Base-by-base conservation (phyloP, 2,797 vertebrate species). In the Xenops minutus region DNA sequence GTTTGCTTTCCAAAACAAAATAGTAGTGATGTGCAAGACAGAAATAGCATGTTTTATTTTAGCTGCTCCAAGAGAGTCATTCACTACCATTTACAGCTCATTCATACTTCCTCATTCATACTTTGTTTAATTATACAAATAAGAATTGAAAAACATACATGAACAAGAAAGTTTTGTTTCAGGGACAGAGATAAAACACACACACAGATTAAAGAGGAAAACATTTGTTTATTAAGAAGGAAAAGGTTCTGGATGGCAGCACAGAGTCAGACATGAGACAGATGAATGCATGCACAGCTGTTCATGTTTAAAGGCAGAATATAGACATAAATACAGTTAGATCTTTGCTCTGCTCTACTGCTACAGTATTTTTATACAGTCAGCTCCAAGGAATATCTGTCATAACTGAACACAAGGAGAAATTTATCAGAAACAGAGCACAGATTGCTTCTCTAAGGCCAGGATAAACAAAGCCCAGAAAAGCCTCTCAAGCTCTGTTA, bases 401-500 rank as follows among this genome's bases (percentile, higher is more conserved):
- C 96, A 96, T 96, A 97, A 96, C 94, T 95, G 91, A 97, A 92
- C 81, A 97, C 89, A 93, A 96, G 89, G 48, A 91, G 81, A 97
- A 97, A 96, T 95, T 95, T 97, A 97, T 97, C 96, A 97, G 96
- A 97, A 98, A 96, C 96, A 97, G 96, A 96, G 52, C 95, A 93
- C 93, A 96, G 89, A 92, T 71, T 82, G 44, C 55, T 93, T 94
- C 85, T 89, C 61, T 74, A 61, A 85, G 95, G 94, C 89, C 94
- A 97, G 95, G 71, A 96, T 95, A 97, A 98, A 97, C 92, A 97
- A 97, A 97, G 93, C 48, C 81, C 94, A 93, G 94, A 95, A 96
- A 95, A 88, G 76, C n/a, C 83, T 97, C 92, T 97, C 91, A 89
- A 95, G 61, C 39, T 66, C 37, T 4, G 46, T 72, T 64, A 91